Evolutionary conservation across 2,888 invertebrate genomes (phyloP), one percentile per base, ranked within the genome.

Genomic region (Drosophila falleni): DNA sequence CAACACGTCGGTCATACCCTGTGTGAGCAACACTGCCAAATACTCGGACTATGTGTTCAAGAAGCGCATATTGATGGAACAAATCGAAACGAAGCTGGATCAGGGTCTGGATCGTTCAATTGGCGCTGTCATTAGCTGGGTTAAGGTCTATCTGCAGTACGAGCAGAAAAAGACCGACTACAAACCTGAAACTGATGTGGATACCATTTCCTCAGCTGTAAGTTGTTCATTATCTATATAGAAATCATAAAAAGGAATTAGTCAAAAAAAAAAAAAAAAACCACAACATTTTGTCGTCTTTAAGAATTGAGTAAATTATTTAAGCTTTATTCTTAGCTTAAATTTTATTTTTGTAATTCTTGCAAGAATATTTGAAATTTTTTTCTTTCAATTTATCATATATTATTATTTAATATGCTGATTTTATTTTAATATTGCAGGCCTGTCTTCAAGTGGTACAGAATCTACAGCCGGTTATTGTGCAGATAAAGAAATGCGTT

Each of bases 161-260:
- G 98, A 99, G 91, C 99, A 99, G 93, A 98, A 97, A 93, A 98
- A 98, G 92, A 96, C 96, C 0, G 99, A 99, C 93, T 99, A 97
- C 89, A 97, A 96, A 86, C 97, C 97, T 0, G 97, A 97, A 89
- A 96, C 96, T 0, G 97, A 97, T 90, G 95, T 96, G 46, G 97
- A 99, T 89, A 97, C 97, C 0, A 93, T 97, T 35, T 96, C 96
- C 3, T 97, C 98, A 15, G 94, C 96, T 41, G 97, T 97, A 94
- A 94, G 94, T 56, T 29, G 15, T 16, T 8, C 3, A 23, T 0
- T 23, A 23, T 19, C 19, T 19, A 19, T 19, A 19, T 19, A 19
- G 2, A 19, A 19, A 19, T 19, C 2, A 19, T 19, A 19, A 19
- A 19, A 19, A n/a, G n/a, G n/a, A n/a, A n/a, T n/a, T n/a, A n/a